A percentile compares a stretch with the other conserved stretches of the same genome.
Evolutionary conservation across 2,888 invertebrate species (phyloP).

Genomic region (Hirtodrosophila duncani): DNA sequence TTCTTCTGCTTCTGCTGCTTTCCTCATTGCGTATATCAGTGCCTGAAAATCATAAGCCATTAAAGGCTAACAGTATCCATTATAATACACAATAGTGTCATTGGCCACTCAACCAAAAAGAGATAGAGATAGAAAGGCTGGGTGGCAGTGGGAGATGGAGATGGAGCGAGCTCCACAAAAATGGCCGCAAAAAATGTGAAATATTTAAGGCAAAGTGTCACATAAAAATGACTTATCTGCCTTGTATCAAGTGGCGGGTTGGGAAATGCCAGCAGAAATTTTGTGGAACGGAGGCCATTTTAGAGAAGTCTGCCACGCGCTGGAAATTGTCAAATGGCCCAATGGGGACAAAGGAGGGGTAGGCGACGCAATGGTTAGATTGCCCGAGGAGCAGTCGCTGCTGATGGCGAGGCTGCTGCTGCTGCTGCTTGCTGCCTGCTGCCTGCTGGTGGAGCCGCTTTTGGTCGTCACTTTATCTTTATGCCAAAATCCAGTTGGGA

Average conservation of each 20-base stretch:
- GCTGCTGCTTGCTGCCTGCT: no score
- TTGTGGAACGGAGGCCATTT: constrained; percentile 34
- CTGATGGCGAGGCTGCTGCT: constrained; percentile 27
- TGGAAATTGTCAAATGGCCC: constrained; percentile 61
- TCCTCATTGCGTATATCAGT: constrained; percentile 38
- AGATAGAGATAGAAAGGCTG: constrained; percentile 1
- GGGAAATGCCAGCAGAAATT: constrained; percentile 39
- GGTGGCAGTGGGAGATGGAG: constrained; percentile 1
- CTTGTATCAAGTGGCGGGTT: constrained; percentile 69
- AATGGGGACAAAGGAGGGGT: constrained; percentile 13
- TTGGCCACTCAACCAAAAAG: constrained; percentile 38
- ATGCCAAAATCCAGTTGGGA: constrained; percentile 72
- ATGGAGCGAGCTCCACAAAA: constrained; percentile 25
- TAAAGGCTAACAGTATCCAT: constrained; percentile 57
- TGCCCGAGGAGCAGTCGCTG: constrained; percentile 44
- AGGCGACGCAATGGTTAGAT: constrained; percentile 35
- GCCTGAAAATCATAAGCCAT: constrained; percentile 54
- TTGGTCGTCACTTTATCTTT: constrained; percentile 62
- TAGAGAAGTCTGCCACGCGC: constrained; percentile 57
- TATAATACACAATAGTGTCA: constrained; percentile 63
- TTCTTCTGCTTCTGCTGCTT: constrained; percentile 8
- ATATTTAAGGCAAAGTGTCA: constrained; percentile 76
- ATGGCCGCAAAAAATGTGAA: constrained; percentile 71
- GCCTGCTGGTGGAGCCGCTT: no score
- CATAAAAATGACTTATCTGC: constrained; percentile 77